phyloP scores from a whole-genome alignment of 2,888 invertebrate genomes.

The Hymenopus coronatus region DNA sequence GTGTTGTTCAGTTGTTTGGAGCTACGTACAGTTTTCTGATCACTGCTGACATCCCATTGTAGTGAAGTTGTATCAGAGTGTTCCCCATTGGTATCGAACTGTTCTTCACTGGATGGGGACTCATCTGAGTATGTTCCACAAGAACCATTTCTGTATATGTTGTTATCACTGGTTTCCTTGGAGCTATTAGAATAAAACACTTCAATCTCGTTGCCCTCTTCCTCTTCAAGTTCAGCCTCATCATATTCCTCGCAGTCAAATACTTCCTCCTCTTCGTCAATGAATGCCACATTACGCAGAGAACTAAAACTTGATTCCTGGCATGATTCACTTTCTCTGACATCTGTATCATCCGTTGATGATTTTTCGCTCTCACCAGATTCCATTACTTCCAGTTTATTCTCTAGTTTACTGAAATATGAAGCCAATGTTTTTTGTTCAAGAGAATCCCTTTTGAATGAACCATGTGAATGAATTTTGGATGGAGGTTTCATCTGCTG shows the following conservation, averaged over 20 bases:
- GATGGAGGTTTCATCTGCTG: background rate
- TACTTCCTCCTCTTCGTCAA: background rate
- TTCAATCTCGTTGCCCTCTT: background rate
- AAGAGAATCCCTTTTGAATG: background rate
- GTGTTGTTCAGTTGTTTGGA: too few species aligned
- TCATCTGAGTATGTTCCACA: background rate
- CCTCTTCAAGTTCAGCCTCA: background rate
- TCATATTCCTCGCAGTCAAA: slow-evolving; percentile 3
- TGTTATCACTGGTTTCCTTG: background rate
- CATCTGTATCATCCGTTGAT: background rate
- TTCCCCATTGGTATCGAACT: too few species aligned
- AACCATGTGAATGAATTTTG: background rate
- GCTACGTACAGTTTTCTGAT: too few species aligned
- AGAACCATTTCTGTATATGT: background rate
- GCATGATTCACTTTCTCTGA: background rate
- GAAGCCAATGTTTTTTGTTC: background rate
- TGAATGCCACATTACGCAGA: background rate
- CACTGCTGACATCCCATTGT: too few species aligned
- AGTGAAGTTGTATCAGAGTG: too few species aligned
- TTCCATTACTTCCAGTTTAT: background rate
- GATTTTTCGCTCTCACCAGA: background rate
- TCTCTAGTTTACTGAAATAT: background rate
- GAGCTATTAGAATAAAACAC: background rate
- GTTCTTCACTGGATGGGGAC: background rate
- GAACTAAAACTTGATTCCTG: background rate